Base-by-base conservation (phyloP, 1,140 invertebrate genomes). In the Brachionus rubens region DNA sequence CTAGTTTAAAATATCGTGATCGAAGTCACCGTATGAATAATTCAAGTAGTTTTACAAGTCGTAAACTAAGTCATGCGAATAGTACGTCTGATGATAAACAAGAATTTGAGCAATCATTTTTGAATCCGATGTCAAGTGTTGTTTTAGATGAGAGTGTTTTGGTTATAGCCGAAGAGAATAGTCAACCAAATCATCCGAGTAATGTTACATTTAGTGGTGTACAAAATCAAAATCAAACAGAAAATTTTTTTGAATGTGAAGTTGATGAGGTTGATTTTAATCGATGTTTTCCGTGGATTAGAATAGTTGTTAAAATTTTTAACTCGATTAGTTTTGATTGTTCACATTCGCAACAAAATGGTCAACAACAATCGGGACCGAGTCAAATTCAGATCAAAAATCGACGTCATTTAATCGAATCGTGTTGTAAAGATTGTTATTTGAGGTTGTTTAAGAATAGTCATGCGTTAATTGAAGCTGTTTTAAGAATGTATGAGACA, bases 401-500 rank as follows among this genome's bases (percentile, higher is more conserved):
- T 3, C 14, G 59, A 1, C 33, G 24, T 9, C 40, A 65, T 43
- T 36, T 50, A 48, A 47, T 16, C n/a, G 46, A 50, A 14, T 40
- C 46, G 16, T 72, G 68, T 30, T 21, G 10, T 24, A 54, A 72
- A 40, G 33, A 50, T 33, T 72, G 68, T 46, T 72, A 50, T 26
- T 50, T 72, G 28, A 72, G 28, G 24, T 24, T 72, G 12, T 72
- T 72, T 46, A 72, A 30, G 16, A 72, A 72, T 41, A 50, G 68
- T 26, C 68, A 72, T 33, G 33, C 68, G 33, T 54, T 72, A 14
- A 50, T 72, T 24, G 68, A 72, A 40, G 68, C 68, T 41, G 46
- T 72, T 7, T 24, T 72, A 9, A 77, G 75, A 12, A 76, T 80
- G 26, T 75, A 79, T 7, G 79, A 79, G 56, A 59, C 72, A 46